These are phyloP conservation scores for Cotesia congregata DNA, from an alignment of 2,888 invertebrate genomes.

Conservation along the genomic window DNA sequence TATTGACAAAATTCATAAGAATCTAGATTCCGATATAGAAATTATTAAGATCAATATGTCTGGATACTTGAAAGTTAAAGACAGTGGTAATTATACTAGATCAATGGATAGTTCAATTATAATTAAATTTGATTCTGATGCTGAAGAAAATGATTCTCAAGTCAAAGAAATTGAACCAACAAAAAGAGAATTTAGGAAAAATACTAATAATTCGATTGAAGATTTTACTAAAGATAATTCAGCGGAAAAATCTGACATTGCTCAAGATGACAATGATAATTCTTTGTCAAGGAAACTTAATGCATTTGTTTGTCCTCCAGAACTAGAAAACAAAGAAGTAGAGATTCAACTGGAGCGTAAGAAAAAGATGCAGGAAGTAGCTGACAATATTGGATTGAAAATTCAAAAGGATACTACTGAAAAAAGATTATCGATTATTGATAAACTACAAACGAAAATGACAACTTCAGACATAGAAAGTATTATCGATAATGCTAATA, in stretches of 20 bases:
- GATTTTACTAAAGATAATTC: slow-evolving; percentile 21
- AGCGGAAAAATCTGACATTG: slow-evolving; percentile 1
- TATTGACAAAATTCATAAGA: slow-evolving; percentile 73
- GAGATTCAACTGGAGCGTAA: slow-evolving; percentile 71
- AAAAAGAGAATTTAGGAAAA: background rate
- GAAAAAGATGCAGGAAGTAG: slow-evolving; percentile 72
- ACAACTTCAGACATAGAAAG: slow-evolving; percentile 49
- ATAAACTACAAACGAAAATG: slow-evolving; percentile 65
- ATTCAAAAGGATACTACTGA: slow-evolving; percentile 59
- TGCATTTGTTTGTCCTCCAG: slow-evolving; percentile 67
- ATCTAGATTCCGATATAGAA: slow-evolving; percentile 69
- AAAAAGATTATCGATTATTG: slow-evolving; percentile 62
- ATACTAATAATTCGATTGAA: background rate
- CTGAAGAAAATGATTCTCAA: background rate
- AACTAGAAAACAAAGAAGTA: slow-evolving; percentile 69
- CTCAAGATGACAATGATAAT: slow-evolving; percentile 33
- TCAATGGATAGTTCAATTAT: background rate
- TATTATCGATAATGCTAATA: background rate
- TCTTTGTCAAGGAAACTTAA: slow-evolving; percentile 57
- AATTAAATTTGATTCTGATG: background rate
- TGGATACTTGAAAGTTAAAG: slow-evolving; percentile 38
- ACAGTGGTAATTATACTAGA: background rate
- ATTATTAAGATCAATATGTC: slow-evolving; percentile 70
- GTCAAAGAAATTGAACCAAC: background rate
- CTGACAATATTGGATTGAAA: slow-evolving; percentile 61